phyloP scores from a whole-genome alignment of 2,888 invertebrate species.

The Furcula furcula region DNA sequence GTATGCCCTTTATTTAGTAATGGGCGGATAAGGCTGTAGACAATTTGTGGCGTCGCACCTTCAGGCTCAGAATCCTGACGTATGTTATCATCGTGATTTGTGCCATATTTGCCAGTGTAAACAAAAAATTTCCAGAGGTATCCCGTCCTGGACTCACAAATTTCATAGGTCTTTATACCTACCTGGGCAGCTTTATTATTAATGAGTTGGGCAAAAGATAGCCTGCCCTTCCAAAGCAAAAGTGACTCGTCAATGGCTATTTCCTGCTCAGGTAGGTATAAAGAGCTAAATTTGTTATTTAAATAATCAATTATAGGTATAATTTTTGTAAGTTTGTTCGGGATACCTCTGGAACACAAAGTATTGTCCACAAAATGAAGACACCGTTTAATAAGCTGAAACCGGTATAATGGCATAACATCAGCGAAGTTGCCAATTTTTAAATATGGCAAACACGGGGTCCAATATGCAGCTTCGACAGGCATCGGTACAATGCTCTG shows the following conservation, averaged over 20 bases:
- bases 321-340: slow-evolving; percentile 10
- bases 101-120: slow-evolving; percentile 11
- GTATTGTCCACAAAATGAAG: slow-evolving; percentile 2
- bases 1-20: slow-evolving; percentile 24
- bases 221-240: slow-evolving; percentile 20
- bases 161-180: slow-evolving; percentile 26
- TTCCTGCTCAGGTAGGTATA: slow-evolving; percentile 22
- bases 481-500: neutral
- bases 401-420: neutral
- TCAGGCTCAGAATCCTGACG: slow-evolving; percentile 15
- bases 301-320: slow-evolving; percentile 14
- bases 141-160: slow-evolving; percentile 21
- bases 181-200: slow-evolving; percentile 18
- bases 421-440: neutral
- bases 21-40: slow-evolving; percentile 15
- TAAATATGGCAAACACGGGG: neutral
- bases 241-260: slow-evolving; percentile 25
- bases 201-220: slow-evolving; percentile 16
- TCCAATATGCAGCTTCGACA: slow-evolving; percentile 1
- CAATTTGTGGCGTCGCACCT: slow-evolving; percentile 23
- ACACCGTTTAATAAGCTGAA: neutral
- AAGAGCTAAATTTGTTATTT: slow-evolving; percentile 15
- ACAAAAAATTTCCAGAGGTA: slow-evolving; percentile 17
- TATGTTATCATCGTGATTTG: slow-evolving; percentile 2
- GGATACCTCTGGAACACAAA: neutral